Percentiles rank a stretch among this genome's conserved stretches.
phyloP scores from a whole-genome alignment of 2,888 invertebrate species.

The Drosophila borealis region DNA sequence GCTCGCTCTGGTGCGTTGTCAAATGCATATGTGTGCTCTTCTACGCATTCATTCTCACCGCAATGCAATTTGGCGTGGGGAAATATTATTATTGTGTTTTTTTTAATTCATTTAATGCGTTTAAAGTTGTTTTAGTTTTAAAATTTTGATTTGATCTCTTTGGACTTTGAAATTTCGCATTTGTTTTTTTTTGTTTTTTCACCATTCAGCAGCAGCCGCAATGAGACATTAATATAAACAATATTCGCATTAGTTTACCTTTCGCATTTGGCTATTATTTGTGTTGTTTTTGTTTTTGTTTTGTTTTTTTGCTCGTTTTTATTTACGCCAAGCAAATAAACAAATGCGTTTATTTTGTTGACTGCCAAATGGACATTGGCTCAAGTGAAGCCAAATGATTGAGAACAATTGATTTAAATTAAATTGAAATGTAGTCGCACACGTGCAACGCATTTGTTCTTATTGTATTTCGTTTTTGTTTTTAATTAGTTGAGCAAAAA shows the following conservation, averaged over 20 bases:
- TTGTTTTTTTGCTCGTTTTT: constrained; percentile 22
- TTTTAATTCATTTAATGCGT: constrained; percentile 9
- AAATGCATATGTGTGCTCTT: constrained; percentile 21
- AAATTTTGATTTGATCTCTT: constrained; percentile 7
- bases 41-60: constrained; percentile 31
- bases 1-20: not conserved
- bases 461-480: constrained; percentile 12
- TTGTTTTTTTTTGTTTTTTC: not conserved
- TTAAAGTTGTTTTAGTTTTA: constrained; percentile 9
- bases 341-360: constrained; percentile 36
- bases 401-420: constrained; percentile 31
- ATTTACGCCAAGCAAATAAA: constrained; percentile 40
- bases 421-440: constrained; percentile 28
- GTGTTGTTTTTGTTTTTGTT: constrained; percentile 10
- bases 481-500: constrained; percentile 36
- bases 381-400: constrained; percentile 33
- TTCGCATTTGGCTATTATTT: constrained; percentile 9
- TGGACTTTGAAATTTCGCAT: constrained; percentile 16
- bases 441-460: constrained; percentile 36
- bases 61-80: constrained; percentile 21
- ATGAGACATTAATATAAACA: constrained; percentile 37
- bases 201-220: not conserved
- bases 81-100: constrained; percentile 18
- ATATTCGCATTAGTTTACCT: constrained; percentile 34
- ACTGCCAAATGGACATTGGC: constrained; percentile 25